Conservation (phyloP, 2,888 invertebrate genomes). For the Phytoseiulus persimilis region DNA sequence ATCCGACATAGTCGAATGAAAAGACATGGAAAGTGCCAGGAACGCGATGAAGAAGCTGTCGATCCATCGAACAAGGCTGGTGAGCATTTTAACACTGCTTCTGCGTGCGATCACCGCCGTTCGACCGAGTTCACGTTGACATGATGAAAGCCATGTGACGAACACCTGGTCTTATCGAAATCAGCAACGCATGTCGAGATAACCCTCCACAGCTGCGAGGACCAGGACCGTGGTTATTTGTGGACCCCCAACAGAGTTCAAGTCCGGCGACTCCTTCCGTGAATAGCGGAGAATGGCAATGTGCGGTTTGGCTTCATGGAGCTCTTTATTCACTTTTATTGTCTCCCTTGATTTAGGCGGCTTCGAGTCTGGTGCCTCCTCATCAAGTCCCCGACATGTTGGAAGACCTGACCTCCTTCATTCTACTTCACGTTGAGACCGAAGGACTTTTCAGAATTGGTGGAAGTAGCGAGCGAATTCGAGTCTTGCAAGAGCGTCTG, state of each 20-base stretch:
- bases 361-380: constrained; percentile 10
- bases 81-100: neutral
- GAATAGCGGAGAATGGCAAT: too few species aligned
- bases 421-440: constrained; percentile 10
- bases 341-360: neutral
- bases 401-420: constrained; percentile 19
- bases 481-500: neutral
- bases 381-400: constrained; percentile 14
- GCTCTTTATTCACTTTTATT: neutral
- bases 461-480: constrained; percentile 9
- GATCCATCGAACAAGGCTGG: neutral
- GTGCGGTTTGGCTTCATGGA: too few species aligned
- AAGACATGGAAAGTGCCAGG: neutral
- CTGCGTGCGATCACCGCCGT: neutral
- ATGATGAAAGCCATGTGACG: neutral
- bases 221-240: too few species aligned
- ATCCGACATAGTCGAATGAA: neutral
- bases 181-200: neutral
- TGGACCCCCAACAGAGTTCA: too few species aligned
- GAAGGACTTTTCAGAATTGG: constrained; percentile 32
- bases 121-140: neutral
- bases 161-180: neutral
- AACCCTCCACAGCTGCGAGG: too few species aligned
- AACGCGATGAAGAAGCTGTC: neutral
- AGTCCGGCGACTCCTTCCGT: too few species aligned